Evolutionary conservation across 2,797 vertebrate genomes (phyloP), one percentile per base, ranked within the genome.

Genomic region (Gallinago solitaria): DNA sequence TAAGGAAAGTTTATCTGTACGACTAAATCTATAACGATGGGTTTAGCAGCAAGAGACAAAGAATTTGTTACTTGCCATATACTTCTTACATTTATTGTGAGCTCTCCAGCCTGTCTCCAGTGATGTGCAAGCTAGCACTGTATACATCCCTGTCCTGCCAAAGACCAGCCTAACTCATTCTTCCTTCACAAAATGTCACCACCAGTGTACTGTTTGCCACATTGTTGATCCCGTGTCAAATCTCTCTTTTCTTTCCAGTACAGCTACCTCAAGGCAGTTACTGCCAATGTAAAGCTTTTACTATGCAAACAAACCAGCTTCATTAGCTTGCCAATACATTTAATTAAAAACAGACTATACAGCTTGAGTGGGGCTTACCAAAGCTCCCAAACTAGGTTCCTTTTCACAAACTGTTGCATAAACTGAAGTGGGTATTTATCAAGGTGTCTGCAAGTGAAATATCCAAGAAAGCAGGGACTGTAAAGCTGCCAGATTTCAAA

Each of bases 401-500:
- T 70, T 33, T 70, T 90, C 88, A 93, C 48, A 68, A 23, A 28
- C 16, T 64, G 16, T 56, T 83, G 51, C 35, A 56, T 59, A 45
- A 87, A 89, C 43, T 24, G 14, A 92, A 91, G 47, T 19, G 56
- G 7, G 24, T 83, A 70, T 90, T 95, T 91, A 85, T 68, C 85
- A 57, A 92, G 56, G 71, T 84, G 59, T 23, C 63, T 89, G 39
- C 19, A 69, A 86, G 50, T 60, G 71, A 95, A 93, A 75, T 61
- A 85, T 24, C 53, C 50, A 91, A 85, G 78, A 64, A 85, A 87
- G 33, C 45, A 83, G 33, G 45, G 64, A 63, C 32, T 93, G 41
- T 41, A 89, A 90, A 83, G 68, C 41, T 93, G 81, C 24, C 90
- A 96, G 60, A 32, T 92, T 60, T 89, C 64, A 74, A 53, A 94